Base-by-base conservation (phyloP, 2,888 invertebrate genomes). In the Callimorpha dominula region DNA sequence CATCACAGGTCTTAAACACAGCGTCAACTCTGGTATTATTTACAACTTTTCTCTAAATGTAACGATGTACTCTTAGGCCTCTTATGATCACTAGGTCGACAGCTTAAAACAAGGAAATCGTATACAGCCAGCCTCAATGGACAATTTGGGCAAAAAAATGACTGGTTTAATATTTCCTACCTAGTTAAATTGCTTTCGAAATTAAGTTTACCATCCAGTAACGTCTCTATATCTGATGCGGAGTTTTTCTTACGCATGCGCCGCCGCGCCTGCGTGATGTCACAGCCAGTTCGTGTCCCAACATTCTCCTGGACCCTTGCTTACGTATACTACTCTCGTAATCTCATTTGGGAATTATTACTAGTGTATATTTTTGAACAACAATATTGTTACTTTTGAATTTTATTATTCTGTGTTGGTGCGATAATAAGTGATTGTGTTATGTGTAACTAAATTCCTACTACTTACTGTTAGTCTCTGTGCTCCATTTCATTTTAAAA, bases 261-360 rank as follows among this genome's bases (percentile, higher is more conserved):
- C 85, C 87, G 90, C 85, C 91, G 90, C 92, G 91, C 90, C 92
- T 92, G 83, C 76, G 88, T 94, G 95, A 94, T 94, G 93, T 94
- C 91, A 93, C 86, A 71, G 72, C 81, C 89, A 94, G 93, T 94
- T 85, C 87, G 87, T 79, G 82, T 79, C 84, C 87, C 86, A 83
- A 81, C 88, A 87, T 89, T 89, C 89, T 87, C 82, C 81, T 85
- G 88, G 89, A 89, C 84, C 87, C 86, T 83, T 83, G 89, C 71
- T 85, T 78, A 77, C 74, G 71, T 80, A 76, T 49, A 78, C 57
- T 70, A 57, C 71, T 42, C 52, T 42, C 73, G 76, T 72, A 43
- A 63, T 52, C 76, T 57, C 79, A 79, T 72, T 57, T 68, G 60
- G 63, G 54, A 74, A 67, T 71, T 57, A 11, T 42, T 43, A 62